Evolutionary conservation across 2,888 invertebrate genomes (phyloP), one percentile per base, ranked within the genome.

Genomic region (Agrilus biguttatus): DNA sequence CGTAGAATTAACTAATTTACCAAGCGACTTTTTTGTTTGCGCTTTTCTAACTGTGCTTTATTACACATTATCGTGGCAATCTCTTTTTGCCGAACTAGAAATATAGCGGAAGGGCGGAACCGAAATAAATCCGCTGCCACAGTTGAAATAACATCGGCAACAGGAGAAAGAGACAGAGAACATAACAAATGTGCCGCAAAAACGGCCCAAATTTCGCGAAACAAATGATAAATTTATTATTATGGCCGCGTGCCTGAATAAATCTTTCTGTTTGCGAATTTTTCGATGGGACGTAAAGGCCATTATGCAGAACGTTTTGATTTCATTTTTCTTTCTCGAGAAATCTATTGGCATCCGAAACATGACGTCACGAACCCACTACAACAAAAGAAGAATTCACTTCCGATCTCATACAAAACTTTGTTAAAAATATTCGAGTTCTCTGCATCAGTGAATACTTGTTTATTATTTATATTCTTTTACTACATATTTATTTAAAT

Each of bases 221-320:
- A 59, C 59, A 56, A 62, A 57, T 59, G 61, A 62, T 61, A 59
- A 59, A 62, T 62, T 60, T 61, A 61, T 60, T 60, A 56, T 61
- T 59, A 59, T 59, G 53, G 57, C 51, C 49, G 44, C 41, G 51
- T 49, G 51, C 52, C 45, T 47, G 55, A 41, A 59, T 61, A 60
- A 59, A 61, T 60, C 58, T 57, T 49, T 50, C 51, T 51, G 52
- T 51, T 55, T 51, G 52, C 45, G 53, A 52, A 53, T 53, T 53
- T 45, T 39, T 40, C 41, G 39, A 41, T 28, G 44, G 45, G 42
- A 46, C 46, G 46, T 45, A 48, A 46, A 43, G 5, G 36, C 14
- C 14, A 36, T 36, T 28, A 28, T 28, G 28, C 28, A 28, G 28
- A 28, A 28, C 28, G 8, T 28, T 28, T 10, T 28, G 28, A 10